These are phyloP conservation scores for Leptoclinus maculatus DNA, from an alignment of 2,797 vertebrate species.

Conservation along the genomic window DNA sequence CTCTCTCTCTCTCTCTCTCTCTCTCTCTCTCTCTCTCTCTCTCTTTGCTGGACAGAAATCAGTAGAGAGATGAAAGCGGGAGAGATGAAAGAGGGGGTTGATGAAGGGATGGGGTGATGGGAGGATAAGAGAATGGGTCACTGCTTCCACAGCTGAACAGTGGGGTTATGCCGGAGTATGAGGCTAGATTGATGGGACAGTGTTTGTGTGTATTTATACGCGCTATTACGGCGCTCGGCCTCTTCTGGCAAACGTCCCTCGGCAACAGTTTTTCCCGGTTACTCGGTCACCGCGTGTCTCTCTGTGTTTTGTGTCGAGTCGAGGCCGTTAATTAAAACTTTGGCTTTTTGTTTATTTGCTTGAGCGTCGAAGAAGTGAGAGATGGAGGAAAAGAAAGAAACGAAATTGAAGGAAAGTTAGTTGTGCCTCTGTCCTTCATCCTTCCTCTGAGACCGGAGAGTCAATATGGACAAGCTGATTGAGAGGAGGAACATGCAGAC, in stretches of 20 bases:
- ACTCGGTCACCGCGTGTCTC: not conserved
- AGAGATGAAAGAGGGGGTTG: constrained; percentile 70
- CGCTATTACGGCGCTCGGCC: constrained; percentile 1
- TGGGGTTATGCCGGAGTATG: constrained; percentile 39
- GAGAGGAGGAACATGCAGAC: constrained; percentile 19
- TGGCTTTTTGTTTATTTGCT: not conserved
- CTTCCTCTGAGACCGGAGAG: not conserved
- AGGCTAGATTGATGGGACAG: constrained; percentile 34
- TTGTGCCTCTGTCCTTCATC: constrained; percentile 6
- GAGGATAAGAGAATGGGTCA: constrained; percentile 70
- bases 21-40: not conserved
- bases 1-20: not conserved
- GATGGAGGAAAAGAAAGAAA: not conserved
- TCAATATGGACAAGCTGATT: constrained; percentile 25
- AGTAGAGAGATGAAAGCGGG: constrained; percentile 65
- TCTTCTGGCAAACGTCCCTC: constrained; percentile 16
- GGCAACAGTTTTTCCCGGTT: constrained; percentile 28
- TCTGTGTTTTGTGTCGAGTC: not conserved
- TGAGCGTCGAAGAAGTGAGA: not conserved
- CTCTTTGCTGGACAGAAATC: constrained; percentile 51
- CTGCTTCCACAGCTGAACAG: constrained; percentile 53
- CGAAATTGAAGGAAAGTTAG: not conserved
- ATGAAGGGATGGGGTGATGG: constrained; percentile 61
- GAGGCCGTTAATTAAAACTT: not conserved
- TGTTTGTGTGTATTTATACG: constrained; percentile 25